Base-by-base conservation (phyloP, 2,797 vertebrate species). In the Siniperca scherzeri region DNA sequence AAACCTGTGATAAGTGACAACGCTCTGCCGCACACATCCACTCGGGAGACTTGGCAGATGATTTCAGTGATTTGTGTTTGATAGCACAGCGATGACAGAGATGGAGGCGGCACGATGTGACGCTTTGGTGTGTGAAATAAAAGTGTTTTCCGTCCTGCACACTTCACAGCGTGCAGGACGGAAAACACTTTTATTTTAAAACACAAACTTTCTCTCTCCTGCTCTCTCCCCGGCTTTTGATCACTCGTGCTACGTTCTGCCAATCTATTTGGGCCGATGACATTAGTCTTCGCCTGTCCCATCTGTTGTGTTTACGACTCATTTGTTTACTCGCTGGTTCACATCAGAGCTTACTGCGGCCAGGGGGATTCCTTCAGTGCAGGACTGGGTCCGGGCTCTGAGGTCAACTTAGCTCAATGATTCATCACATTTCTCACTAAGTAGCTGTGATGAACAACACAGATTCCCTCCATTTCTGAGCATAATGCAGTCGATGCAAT, bases 291-390 rank as follows among this genome's bases (percentile, higher is more conserved):
- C 22, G 38, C 42, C 62, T 22, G 86, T 89, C 89, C 91, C 94
- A 93, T 94, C 93, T 94, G 94, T 82, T 91, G 82, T 84, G 85
- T 91, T 90, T 87, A 90, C 57, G 60, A 88, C 82, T 92, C 84
- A 91, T 94, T 93, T 91, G 91, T 93, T 93, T 91, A 88, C 87
- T 86, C 81, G 25, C 70, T 88, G 88, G 87, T 89, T 94, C 86
- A 85, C 87, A 90, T 93, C 88, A 87, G 90, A 81, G 76, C 69
- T 68, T 6, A 65, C 74, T 25, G 78, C 5, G 50, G 70, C 86
- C 75, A 38, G 56, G 70, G 91, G 89, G 84, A 80, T 42, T 89
- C 84, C 84, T 79, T 70, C 52, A 12, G 77, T 4, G 66, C 73
- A 60, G 71, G 68, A 72, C 65, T 17, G 46, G 74, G 60, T 79